Evolutionary conservation across 2,797 vertebrate genomes (phyloP).

Genomic region (Nannoperca obscura): DNA sequence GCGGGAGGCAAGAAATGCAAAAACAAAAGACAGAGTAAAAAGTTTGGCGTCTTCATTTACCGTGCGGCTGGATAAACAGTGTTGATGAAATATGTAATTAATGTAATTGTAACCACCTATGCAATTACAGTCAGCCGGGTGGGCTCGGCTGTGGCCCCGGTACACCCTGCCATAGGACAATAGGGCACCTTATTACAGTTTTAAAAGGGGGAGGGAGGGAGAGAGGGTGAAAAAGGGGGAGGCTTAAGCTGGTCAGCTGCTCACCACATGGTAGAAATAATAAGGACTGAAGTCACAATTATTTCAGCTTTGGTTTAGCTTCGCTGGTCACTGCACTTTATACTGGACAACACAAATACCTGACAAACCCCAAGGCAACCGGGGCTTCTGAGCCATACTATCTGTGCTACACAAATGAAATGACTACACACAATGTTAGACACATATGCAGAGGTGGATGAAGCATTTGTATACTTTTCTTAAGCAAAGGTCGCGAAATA

Average conservation of each 20-base stretch:
- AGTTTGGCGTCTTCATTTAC: conserved; percentile 82
- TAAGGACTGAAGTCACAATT: conserved; percentile 90
- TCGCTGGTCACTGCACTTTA: conserved; percentile 75
- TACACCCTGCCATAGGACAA: conserved; percentile 78
- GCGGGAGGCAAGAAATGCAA: conserved; percentile 60
- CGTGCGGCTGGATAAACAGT: conserved; percentile 84
- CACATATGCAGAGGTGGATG: background rate
- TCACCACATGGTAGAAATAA: conserved; percentile 94
- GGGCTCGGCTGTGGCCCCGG: conserved; percentile 69
- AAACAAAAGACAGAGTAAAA: conserved; percentile 82
- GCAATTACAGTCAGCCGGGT: conserved; percentile 84
- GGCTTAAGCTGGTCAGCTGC: conserved; percentile 95
- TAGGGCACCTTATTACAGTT: conserved; percentile 85
- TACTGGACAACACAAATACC: conserved; percentile 66
- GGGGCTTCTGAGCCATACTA: background rate
- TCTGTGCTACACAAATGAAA: background rate
- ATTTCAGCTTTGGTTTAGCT: conserved; percentile 91
- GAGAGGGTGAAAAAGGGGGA: conserved; percentile 45
- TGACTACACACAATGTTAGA: background rate
- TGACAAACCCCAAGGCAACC: conserved; percentile 44
- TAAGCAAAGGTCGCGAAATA: background rate
- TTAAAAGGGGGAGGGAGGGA: conserved; percentile 76
- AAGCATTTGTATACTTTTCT: background rate
- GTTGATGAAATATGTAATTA: conserved; percentile 89
- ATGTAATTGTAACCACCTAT: conserved; percentile 90